Evolutionary conservation across 2,113 vertebrate species (phyloP).

Genomic region (Sitta europaea): DNA sequence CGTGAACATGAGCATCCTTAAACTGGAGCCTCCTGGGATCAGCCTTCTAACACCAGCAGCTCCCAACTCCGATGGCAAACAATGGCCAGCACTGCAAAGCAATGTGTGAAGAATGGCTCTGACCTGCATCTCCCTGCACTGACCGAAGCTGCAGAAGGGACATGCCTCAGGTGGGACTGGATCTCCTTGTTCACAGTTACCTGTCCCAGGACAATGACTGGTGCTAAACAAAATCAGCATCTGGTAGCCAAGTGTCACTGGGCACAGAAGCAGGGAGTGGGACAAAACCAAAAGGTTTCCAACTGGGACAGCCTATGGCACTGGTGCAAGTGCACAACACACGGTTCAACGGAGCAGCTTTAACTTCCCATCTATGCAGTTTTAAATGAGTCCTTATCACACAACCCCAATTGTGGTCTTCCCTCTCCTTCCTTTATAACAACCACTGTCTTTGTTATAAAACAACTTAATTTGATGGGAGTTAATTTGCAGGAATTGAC

Average conservation of each 20-base stretch:
- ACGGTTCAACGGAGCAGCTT: fast-evolving
- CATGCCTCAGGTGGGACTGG: background rate
- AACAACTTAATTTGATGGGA: background rate
- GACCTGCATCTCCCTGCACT: background rate
- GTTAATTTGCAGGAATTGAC: background rate
- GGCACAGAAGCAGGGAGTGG: background rate
- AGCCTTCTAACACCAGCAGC: constrained; percentile 4
- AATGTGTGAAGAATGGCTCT: background rate
- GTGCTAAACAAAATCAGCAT: background rate
- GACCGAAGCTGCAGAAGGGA: background rate
- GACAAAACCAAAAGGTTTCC: background rate
- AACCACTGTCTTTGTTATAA: background rate
- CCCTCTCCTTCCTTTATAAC: background rate
- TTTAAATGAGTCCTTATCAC: background rate
- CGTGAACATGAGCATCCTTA: constrained; percentile 49
- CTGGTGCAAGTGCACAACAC: fast-evolving
- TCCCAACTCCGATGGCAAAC: constrained; percentile 1
- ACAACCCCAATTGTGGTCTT: background rate
- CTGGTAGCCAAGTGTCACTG: background rate
- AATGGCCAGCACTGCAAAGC: background rate
- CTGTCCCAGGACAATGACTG: background rate
- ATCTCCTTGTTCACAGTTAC: background rate
- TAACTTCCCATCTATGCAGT: background rate
- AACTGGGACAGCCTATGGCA: background rate
- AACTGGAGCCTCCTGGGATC: background rate